Evolutionary conservation across 37 sponge, comb jelly and placozoan genomes (phyloP).

Genomic region (Crambe crambe): DNA sequence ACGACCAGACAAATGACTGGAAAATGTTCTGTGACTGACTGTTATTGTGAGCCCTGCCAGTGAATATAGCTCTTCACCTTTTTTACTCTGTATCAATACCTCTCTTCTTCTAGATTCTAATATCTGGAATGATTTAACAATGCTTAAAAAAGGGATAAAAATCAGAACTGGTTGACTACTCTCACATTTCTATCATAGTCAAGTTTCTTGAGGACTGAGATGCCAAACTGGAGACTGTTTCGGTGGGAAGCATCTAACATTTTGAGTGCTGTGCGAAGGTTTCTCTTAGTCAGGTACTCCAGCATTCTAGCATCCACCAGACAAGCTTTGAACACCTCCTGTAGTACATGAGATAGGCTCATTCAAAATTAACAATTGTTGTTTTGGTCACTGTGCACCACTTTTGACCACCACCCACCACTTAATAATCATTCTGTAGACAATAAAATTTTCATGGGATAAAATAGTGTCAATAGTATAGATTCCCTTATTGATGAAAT

Average conservation of each 20-base stretch:
- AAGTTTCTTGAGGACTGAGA: constrained; percentile 66
- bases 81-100: neutral
- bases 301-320: constrained; percentile 93
- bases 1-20: no score
- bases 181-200: constrained; percentile 63
- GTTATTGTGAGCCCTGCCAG: no score
- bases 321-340: constrained; percentile 72
- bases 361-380: no score
- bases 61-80: neutral
- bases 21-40: no score
- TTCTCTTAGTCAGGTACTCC: constrained; percentile 91
- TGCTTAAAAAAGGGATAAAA: neutral
- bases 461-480: neutral
- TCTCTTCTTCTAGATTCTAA: neutral
- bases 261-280: constrained; percentile 73
- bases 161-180: neutral
- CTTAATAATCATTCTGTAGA: no score
- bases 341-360: neutral
- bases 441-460: neutral
- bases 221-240: constrained; percentile 82
- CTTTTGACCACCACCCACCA: no score
- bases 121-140: neutral
- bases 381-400: no score
- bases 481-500: no score
- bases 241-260: constrained; percentile 86